Conservation (phyloP, 2,797 vertebrate genomes). For the Acipenser transmontanus region DNA sequence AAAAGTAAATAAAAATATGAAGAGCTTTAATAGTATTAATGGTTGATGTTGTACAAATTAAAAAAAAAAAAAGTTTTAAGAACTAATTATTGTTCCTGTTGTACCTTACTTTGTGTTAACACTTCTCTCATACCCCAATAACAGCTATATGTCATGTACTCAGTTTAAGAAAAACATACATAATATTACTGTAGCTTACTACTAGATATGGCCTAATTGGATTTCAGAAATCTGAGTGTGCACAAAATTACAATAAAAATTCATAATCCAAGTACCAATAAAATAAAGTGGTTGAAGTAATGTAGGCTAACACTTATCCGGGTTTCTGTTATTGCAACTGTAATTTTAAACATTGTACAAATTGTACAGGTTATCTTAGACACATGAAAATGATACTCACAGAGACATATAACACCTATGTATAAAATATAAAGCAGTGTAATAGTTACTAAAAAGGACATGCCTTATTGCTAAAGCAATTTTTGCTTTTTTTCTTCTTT, state of each 20-base stretch:
- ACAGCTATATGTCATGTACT: not conserved
- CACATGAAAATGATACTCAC: constrained; percentile 48
- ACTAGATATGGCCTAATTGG: too few species aligned
- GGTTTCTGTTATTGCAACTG: constrained; percentile 50
- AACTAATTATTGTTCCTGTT: too few species aligned
- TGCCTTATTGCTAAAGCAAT: constrained; percentile 44
- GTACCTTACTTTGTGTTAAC: too few species aligned
- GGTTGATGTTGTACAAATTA: not conserved
- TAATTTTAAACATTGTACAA: constrained; percentile 28
- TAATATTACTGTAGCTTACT: too few species aligned
- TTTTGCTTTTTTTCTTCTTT: constrained; percentile 43
- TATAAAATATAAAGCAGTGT: constrained; percentile 54
- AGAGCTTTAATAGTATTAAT: not conserved
- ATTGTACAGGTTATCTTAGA: constrained; percentile 48
- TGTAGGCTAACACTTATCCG: constrained; percentile 6
- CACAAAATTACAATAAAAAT: not conserved
- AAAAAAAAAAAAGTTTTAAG: not conserved
- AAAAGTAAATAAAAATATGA: not conserved
- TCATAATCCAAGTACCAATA: not conserved
- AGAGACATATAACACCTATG: constrained; percentile 50
- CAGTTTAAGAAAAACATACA: too few species aligned
- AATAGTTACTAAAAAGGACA: constrained; percentile 27
- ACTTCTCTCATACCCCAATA: too few species aligned
- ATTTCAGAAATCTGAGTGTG: not conserved
- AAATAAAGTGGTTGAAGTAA: not conserved